Base-by-base conservation (phyloP, 2,797 vertebrate species). In the Vultur gryphus region DNA sequence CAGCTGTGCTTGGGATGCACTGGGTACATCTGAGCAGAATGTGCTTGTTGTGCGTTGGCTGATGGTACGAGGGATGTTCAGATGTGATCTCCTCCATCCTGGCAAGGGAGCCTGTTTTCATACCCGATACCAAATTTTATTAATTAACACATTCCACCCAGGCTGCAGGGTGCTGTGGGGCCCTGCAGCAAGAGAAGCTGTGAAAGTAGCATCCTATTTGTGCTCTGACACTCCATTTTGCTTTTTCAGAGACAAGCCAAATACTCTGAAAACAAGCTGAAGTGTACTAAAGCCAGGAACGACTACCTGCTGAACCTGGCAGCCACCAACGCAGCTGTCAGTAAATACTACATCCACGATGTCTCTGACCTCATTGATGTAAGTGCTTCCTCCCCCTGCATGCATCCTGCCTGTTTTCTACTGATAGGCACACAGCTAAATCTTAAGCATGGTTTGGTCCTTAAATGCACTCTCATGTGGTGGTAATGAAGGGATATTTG, bases 231-330 rank as follows among this genome's bases (percentile, higher is more conserved):
- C n/a, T 24, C 21, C 37, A 3, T 76, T 93, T 61, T 93, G 80
- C 71, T 64, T 85, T 95, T 97, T 37, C 95, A 99, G 99, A 99
- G 99, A 96, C 99, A 99, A 98, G 99, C 99, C 89, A 99, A 99
- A 97, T 99, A 99, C 88, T 99, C 98, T 8, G 99, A 99, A 97
- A 99, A 99, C 98, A 99, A 99, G 96, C 98, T 99, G 97, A 99
- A 99, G 97, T 99, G 99, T 92, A 99, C 99, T 25, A 99, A 99
- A 91, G 99, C 99, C 93, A 98, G 99, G 78, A 99, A 99, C 0
- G 99, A 99, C 97, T 99, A 99, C 98, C 98, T 99, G 96, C 98
- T 99, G 96, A 99, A 99, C 97, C 98, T 99, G 97, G 98, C 99
- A 21, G 99, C 99, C 81, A 99, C 99, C 95, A 99, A 99, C 1